Evolutionary conservation across 2,888 invertebrate species (phyloP).

Genomic region (Heliothis peltigera): DNA sequence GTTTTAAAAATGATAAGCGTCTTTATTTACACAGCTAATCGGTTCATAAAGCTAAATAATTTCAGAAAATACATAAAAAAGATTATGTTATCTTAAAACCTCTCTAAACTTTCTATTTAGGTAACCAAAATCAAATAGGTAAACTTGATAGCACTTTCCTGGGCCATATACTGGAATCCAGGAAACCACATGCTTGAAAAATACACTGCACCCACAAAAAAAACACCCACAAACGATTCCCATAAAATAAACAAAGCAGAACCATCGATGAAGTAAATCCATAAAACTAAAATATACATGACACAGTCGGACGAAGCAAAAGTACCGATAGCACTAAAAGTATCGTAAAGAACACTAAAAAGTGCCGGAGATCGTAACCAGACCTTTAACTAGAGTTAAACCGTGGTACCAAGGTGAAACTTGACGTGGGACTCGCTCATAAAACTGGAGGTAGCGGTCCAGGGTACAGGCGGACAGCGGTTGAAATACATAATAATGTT

Average conservation of each 20-base stretch:
- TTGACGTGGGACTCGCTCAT: slow-evolving; percentile 63
- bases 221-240: not conserved
- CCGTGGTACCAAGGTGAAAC: slow-evolving; percentile 66
- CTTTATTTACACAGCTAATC: too few species aligned
- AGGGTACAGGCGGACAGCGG: slow-evolving; percentile 17
- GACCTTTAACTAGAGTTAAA: slow-evolving; percentile 66
- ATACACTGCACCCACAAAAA: not conserved
- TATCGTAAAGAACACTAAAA: slow-evolving; percentile 58
- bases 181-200: not conserved
- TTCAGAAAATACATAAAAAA: too few species aligned
- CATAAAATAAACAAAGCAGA: slow-evolving; percentile 36
- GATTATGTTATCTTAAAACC: too few species aligned
- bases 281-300: slow-evolving; percentile 58
- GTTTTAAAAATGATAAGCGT: too few species aligned
- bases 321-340: slow-evolving; percentile 46
- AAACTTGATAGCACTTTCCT: not conserved
- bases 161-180: not conserved
- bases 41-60: too few species aligned
- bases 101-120: too few species aligned
- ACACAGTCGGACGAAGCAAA: slow-evolving; percentile 34
- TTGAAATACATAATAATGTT: not conserved
- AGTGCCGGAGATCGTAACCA: slow-evolving; percentile 58
- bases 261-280: slow-evolving; percentile 35
- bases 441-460: slow-evolving; percentile 32
- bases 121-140: too few species aligned